Percentiles rank a stretch among this genome's conserved stretches.
Conservation (phyloP, 2,888 invertebrate species). For the Suillia variegata region DNA sequence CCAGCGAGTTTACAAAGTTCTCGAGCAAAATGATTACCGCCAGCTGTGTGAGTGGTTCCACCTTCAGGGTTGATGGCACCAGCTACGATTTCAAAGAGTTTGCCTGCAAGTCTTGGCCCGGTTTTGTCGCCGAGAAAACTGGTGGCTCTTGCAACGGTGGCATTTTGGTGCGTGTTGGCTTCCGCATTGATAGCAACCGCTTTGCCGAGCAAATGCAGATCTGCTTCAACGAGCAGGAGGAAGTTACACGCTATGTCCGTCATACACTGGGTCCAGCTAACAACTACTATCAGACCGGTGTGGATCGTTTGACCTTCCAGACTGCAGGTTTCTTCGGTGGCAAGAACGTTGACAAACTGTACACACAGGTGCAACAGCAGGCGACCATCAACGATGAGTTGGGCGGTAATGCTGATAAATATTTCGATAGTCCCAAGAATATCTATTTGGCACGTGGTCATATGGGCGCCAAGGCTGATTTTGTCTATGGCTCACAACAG, state of each 20-base stretch:
- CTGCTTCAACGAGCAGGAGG: constrained; percentile 59
- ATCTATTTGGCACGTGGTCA: constrained; percentile 64
- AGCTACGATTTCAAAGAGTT: constrained; percentile 50
- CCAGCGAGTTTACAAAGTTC: constrained; percentile 42
- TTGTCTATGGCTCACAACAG: constrained; percentile 63
- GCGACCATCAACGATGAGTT: constrained; percentile 55
- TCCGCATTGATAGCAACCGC: constrained; percentile 43
- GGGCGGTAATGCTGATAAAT: constrained; percentile 43
- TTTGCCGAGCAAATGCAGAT: constrained; percentile 59
- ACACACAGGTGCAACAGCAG: constrained; percentile 54
- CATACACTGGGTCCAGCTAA: constrained; percentile 58
- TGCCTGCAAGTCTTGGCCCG: constrained; percentile 53
- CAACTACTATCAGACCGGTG: constrained; percentile 59
- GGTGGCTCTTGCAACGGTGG: constrained; percentile 51
- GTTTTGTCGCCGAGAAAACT: constrained; percentile 47
- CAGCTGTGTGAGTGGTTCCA: constrained; percentile 48
- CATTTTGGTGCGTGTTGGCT: constrained; percentile 59
- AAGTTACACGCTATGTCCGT: constrained; percentile 59
- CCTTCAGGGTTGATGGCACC: constrained; percentile 45
- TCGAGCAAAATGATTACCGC: constrained; percentile 44
- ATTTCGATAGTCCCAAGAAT: constrained; percentile 39
- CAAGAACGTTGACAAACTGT: constrained; percentile 56
- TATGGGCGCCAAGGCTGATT: constrained; percentile 64
- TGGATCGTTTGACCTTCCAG: constrained; percentile 56
- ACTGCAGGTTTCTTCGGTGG: constrained; percentile 53